Evolutionary conservation across 2,888 invertebrate genomes (phyloP).

Genomic region (Zeuzera pyrina): DNA sequence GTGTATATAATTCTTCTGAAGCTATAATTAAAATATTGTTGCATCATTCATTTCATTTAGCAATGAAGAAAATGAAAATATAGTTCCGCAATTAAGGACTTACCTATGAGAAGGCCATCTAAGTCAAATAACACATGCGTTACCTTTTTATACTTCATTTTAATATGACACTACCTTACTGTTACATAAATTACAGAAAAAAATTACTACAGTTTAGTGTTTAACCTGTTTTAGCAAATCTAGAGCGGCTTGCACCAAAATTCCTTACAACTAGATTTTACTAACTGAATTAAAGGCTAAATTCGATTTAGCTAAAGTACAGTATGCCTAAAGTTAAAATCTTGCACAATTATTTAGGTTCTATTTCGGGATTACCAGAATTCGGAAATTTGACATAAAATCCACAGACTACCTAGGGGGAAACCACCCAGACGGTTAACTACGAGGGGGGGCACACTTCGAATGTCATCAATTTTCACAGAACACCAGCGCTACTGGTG

Average conservation of each 20-base stretch:
- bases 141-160: slow-evolving; percentile 36
- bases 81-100: slow-evolving; percentile 12
- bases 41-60: no score
- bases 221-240: neutral
- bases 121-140: slow-evolving; percentile 76
- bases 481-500: no score
- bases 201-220: neutral
- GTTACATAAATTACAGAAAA: neutral
- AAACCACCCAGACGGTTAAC: no score
- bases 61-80: neutral
- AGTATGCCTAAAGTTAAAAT: no score
- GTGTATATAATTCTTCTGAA: slow-evolving; percentile 84
- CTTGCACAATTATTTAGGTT: no score
- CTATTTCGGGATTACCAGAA: no score
- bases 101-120: slow-evolving; percentile 73
- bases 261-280: neutral
- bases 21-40: slow-evolving; percentile 71
- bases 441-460: no score
- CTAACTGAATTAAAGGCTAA: no score
- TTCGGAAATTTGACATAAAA: no score
- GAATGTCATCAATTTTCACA: no score
- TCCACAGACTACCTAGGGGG: no score
- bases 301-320: no score
- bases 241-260: neutral
- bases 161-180: neutral